Evolutionary conservation across 2,797 vertebrate genomes (phyloP).

Genomic region (Squalus acanthias): DNA sequence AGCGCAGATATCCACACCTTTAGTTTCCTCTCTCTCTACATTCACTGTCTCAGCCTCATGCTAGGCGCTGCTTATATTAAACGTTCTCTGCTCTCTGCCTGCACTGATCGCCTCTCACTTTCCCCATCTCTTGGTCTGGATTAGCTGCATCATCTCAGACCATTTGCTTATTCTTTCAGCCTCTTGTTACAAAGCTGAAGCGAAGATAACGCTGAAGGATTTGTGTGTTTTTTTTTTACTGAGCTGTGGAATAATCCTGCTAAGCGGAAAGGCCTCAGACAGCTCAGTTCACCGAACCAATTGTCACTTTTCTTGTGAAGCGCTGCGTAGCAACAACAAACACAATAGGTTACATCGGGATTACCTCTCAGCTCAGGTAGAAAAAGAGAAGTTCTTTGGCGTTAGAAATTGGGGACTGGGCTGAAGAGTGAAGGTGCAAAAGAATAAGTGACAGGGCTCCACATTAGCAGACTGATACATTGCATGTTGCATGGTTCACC

Average conservation of each 20-base stretch:
- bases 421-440: background rate
- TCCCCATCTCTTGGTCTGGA: background rate
- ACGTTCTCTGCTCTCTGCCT: background rate
- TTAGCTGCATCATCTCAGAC: background rate
- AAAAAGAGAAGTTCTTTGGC: background rate
- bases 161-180: background rate
- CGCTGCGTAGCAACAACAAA: background rate
- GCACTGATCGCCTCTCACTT: background rate
- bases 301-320: conserved; percentile 1
- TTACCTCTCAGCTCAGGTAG: background rate
- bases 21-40: background rate
- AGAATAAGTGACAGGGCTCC: background rate
- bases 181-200: background rate
- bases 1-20: background rate
- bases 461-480: background rate
- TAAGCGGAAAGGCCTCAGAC: background rate
- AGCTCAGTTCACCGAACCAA: background rate
- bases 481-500: background rate
- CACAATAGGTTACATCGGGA: background rate
- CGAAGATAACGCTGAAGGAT: background rate
- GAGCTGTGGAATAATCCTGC: background rate
- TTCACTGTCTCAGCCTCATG: background rate
- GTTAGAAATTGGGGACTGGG: background rate
- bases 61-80: background rate
- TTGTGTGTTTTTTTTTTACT: background rate